A percentile compares a stretch with the other conserved stretches of the same genome.
Conservation (phyloP, 2,797 vertebrate species). For the Brotula barbata region DNA sequence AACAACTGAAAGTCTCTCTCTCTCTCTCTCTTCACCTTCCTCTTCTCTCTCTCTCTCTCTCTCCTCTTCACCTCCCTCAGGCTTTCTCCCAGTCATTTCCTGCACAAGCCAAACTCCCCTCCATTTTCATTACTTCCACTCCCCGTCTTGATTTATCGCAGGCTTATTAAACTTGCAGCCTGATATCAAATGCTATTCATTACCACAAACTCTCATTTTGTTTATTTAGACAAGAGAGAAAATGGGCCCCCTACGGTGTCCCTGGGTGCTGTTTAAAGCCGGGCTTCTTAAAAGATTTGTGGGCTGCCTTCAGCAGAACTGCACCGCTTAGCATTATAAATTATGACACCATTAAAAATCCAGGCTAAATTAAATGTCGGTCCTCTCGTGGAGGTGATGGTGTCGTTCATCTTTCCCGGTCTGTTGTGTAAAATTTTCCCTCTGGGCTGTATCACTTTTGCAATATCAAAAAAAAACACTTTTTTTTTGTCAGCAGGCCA, state of each 20-base stretch:
- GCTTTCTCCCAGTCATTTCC: slow-evolving; percentile 79
- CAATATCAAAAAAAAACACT: slow-evolving; percentile 67
- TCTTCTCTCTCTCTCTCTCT: slow-evolving; percentile 1
- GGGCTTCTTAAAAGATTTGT: slow-evolving; percentile 59
- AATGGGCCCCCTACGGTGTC: slow-evolving; percentile 33
- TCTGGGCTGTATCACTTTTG: slow-evolving; percentile 61
- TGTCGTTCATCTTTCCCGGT: slow-evolving; percentile 58
- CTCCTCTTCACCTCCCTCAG: slow-evolving; percentile 57
- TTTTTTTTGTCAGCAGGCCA: slow-evolving; percentile 65
- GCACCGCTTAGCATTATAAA: slow-evolving; percentile 38
- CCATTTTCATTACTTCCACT: slow-evolving; percentile 77
- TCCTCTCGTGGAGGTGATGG: slow-evolving; percentile 59
- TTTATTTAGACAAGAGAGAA: slow-evolving; percentile 65
- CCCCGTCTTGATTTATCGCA: slow-evolving; percentile 72
- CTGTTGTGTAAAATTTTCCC: slow-evolving; percentile 61
- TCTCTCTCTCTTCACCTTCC: slow-evolving; percentile 28
- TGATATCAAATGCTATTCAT: slow-evolving; percentile 77
- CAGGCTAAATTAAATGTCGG: slow-evolving; percentile 43
- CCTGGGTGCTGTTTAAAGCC: slow-evolving; percentile 53
- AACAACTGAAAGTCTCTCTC: slow-evolving; percentile 71
- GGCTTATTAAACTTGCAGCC: slow-evolving; percentile 72
- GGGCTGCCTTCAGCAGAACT: slow-evolving; percentile 42
- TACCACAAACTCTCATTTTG: slow-evolving; percentile 64
- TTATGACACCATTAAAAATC: slow-evolving; percentile 47
- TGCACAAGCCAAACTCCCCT: slow-evolving; percentile 70